Conservation (phyloP, 1,140 invertebrate species). For the Hermatobates lingyangjiaoensis region DNA sequence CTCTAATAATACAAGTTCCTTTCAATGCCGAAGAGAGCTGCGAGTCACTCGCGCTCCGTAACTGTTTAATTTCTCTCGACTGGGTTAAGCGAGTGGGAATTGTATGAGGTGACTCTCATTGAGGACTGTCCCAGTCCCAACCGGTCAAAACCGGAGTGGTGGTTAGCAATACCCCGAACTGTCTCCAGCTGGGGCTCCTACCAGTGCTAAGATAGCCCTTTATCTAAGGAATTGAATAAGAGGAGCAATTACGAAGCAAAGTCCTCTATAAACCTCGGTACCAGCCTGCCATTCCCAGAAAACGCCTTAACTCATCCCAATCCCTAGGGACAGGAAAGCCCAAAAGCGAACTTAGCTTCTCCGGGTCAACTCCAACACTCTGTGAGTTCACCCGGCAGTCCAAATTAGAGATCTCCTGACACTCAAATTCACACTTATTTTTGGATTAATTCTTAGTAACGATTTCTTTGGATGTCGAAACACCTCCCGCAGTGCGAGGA, state of each 20-base stretch:
- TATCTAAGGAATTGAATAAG: constrained; percentile 17
- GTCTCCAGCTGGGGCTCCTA: background rate
- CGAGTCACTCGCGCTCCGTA: constrained; percentile 25
- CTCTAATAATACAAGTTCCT: constrained; percentile 22
- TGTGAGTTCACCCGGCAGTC: constrained; percentile 20
- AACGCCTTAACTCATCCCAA: constrained; percentile 9
- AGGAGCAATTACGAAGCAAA: constrained; percentile 20
- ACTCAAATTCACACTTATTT: constrained; percentile 22
- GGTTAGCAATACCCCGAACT: constrained; percentile 17
- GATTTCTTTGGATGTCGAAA: constrained; percentile 15
- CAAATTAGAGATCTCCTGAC: constrained; percentile 20
- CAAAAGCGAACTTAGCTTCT: constrained; percentile 20
- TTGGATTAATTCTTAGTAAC: constrained; percentile 19
- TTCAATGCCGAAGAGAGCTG: constrained; percentile 22
- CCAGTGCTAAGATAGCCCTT: constrained; percentile 14
- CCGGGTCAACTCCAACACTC: constrained; percentile 22
- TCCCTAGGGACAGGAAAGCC: constrained; percentile 19
- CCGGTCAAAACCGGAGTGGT: constrained; percentile 18
- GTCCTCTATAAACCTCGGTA: constrained; percentile 22
- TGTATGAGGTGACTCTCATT: constrained; percentile 21
- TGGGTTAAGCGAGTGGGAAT: constrained; percentile 17
- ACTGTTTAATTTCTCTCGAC: constrained; percentile 22
- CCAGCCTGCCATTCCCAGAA: constrained; percentile 20
- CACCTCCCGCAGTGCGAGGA: constrained; percentile 14
- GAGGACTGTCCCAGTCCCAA: constrained; percentile 8